A percentile compares a stretch with the other conserved stretches of the same genome.
phyloP scores from a whole-genome alignment of 2,888 invertebrate genomes.

The Archaeoteleia sp. region DNA sequence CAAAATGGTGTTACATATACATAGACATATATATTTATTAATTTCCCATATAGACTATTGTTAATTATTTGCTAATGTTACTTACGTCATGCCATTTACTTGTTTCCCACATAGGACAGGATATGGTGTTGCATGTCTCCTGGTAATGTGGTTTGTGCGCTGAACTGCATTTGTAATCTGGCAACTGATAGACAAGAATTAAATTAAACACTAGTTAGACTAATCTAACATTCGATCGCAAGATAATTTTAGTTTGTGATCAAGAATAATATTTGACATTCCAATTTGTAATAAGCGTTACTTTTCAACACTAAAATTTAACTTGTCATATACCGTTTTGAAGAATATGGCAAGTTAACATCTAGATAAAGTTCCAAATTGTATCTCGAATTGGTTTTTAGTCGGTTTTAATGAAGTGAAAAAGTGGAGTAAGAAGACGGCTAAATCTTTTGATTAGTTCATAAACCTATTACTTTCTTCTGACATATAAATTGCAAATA shows the following conservation, averaged over 20 bases:
- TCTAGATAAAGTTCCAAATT: too few relatives aligned
- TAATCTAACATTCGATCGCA: conserved; percentile 22
- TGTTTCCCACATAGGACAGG: conserved; percentile 92
- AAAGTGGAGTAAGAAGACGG: conserved; percentile 33
- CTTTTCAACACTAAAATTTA: conserved; percentile 2
- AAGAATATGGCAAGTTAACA: background rate
- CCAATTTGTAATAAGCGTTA: too few relatives aligned
- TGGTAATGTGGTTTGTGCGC: conserved; percentile 85
- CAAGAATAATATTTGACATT: too few relatives aligned
- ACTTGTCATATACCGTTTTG: conserved; percentile 8
- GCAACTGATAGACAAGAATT: conserved; percentile 77
- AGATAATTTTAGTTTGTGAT: conserved; percentile 6
- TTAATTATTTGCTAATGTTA: conserved; percentile 58
- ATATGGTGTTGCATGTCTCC: conserved; percentile 88
- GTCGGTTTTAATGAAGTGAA: conserved; percentile 43
- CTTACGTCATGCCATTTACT: conserved; percentile 94
- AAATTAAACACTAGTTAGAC: conserved; percentile 26
- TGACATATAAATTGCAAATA: conserved; percentile 49
- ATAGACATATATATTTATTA: too few relatives aligned
- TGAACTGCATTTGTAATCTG: conserved; percentile 86
- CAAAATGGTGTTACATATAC: too few relatives aligned
- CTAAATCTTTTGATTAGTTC: conserved; percentile 51
- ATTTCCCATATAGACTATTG: background rate
- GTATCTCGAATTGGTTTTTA: conserved; percentile 1
- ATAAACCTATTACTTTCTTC: conserved; percentile 45